Evolutionary conservation across 1,140 invertebrate genomes (phyloP).

Genomic region (Aethina tumida): DNA sequence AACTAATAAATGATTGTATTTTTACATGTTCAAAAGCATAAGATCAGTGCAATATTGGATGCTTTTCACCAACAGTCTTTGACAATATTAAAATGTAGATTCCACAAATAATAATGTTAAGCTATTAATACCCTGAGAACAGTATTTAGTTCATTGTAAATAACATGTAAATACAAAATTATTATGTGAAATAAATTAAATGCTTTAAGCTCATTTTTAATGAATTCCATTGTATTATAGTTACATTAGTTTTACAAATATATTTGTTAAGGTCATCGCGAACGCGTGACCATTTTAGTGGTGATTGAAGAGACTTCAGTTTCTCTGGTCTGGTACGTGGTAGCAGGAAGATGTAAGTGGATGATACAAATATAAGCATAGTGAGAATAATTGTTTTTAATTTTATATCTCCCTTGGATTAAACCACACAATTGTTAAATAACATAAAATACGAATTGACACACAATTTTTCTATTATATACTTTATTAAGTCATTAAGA

Average conservation of each 20-base stretch:
- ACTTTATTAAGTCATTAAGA: conserved; percentile 10
- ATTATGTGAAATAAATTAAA: conserved; percentile 6
- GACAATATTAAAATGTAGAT: conserved; percentile 12
- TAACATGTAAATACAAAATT: conserved; percentile 19
- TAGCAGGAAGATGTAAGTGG: too few species aligned
- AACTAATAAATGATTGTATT: background rate
- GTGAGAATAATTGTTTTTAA: too few species aligned
- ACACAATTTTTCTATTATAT: too few species aligned
- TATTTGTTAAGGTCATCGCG: too few species aligned
- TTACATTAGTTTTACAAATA: too few species aligned
- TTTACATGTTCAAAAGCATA: background rate
- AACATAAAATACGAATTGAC: too few species aligned
- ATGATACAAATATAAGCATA: too few species aligned
- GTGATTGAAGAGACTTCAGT: too few species aligned
- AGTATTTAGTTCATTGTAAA: conserved; percentile 21
- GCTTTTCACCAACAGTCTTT: conserved; percentile 7
- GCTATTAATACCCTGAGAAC: conserved; percentile 6
- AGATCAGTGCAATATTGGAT: conserved; percentile 4
- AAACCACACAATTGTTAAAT: too few species aligned
- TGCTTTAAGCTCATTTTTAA: conserved; percentile 11
- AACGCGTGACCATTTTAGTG: too few species aligned
- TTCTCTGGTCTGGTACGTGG: too few species aligned
- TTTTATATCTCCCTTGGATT: too few species aligned
- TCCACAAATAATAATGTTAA: conserved; percentile 1
- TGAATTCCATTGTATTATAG: conserved; percentile 7